Conservation (phyloP, 2,888 invertebrate species). For the Harpalus rubripes region DNA sequence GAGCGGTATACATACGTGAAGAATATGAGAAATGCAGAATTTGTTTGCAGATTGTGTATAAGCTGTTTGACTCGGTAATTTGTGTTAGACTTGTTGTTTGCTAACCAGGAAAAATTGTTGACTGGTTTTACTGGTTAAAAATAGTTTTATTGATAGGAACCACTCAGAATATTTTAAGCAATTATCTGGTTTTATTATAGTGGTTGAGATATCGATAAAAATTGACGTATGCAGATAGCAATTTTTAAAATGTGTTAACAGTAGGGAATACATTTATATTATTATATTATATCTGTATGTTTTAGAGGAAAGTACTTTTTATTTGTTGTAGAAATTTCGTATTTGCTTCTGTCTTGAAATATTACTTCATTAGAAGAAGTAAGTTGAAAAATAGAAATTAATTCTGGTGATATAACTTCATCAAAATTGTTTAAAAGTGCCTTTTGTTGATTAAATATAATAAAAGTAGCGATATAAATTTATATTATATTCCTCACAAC, state of each 20-base stretch:
- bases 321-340: too few relatives aligned
- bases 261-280: neutral
- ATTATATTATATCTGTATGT: too few relatives aligned
- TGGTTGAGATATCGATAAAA: neutral
- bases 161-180: neutral
- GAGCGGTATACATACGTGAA: neutral
- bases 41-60: neutral
- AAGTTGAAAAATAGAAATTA: too few relatives aligned
- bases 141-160: slow-evolving; percentile 19
- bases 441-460: too few relatives aligned
- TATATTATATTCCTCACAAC: too few relatives aligned
- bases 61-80: neutral
- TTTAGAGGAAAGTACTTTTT: too few relatives aligned
- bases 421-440: too few relatives aligned
- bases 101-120: neutral
- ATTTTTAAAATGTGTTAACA: neutral
- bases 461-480: too few relatives aligned
- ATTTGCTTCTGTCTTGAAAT: too few relatives aligned
- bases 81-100: neutral
- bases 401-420: too few relatives aligned
- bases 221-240: neutral
- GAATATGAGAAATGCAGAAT: neutral
- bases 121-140: neutral
- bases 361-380: too few relatives aligned
- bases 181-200: neutral